These are phyloP conservation scores for Lucilia cuprina DNA, from an alignment of 1,140 invertebrate species.

Conservation along the genomic window DNA sequence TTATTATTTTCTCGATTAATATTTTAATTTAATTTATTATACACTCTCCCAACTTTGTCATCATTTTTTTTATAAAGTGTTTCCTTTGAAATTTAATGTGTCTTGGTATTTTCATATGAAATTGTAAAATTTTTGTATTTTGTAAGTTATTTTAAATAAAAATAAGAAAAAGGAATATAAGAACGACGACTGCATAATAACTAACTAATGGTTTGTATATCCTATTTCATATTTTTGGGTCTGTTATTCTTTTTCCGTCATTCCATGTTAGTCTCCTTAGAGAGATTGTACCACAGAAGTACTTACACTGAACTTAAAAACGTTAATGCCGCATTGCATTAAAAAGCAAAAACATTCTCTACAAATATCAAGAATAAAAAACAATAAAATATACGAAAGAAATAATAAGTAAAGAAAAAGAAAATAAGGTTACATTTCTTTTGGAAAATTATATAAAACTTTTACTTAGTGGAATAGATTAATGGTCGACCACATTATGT, in stretches of 20 bases:
- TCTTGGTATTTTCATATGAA: not conserved
- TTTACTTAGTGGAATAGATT: not conserved
- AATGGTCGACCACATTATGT: slow-evolving; percentile 10
- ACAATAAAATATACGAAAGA: not conserved
- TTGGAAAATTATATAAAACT: not conserved
- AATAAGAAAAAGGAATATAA: not conserved
- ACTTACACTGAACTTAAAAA: not conserved
- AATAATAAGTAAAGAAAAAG: not conserved
- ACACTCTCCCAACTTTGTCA: not conserved
- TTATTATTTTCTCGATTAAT: not conserved
- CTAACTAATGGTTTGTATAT: slow-evolving; percentile 2
- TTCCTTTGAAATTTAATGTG: not conserved
- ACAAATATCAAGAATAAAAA: not conserved
- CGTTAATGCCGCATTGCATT: slow-evolving; percentile 2
- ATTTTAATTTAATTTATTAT: not conserved
- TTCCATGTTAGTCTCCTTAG: not conserved
- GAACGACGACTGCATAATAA: slow-evolving; percentile 4
- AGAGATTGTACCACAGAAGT: not conserved
- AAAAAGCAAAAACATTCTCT: not conserved
- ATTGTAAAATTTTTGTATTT: not conserved
- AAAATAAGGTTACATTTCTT: not conserved
- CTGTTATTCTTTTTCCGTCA: slow-evolving; percentile 1
- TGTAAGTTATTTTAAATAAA: not conserved
- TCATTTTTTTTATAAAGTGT: not conserved
- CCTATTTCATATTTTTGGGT: not conserved